Evolutionary conservation across 64 coral and sea anemone species (phyloP), one percentile per base, ranked within the genome.

Genomic region (Porites lutea): DNA sequence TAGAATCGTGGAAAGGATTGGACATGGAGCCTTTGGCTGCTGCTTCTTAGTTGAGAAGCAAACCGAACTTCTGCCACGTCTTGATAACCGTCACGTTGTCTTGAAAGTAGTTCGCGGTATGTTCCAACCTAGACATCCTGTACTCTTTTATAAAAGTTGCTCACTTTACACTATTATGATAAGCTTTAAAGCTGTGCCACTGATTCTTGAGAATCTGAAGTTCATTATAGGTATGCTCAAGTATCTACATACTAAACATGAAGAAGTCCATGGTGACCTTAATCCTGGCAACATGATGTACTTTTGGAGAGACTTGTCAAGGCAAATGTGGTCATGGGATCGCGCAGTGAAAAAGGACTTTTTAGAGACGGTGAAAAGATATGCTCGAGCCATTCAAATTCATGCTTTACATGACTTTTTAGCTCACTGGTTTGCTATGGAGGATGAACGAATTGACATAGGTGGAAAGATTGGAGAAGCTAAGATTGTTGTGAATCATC

Each of bases 401-500:
- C 71, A 73, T 73, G 71, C 10, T 13, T 44, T 73, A 13, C 3
- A 13, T 12, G 71, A 37, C 37, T 73, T 73, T 73, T 46, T 48
- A 73, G 43, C 44, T 10, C 0, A 73, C 2, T 80, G 77, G 77
- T 80, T 80, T 57, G 20, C 51, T 13, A 80, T 58, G 53, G 21
- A 80, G 23, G 52, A 59, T 44, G 51, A 54, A 19, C 77, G 67
- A 13, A 67, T 16, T 44, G 82, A 86, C 37, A 86, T 86, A 67
- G 82, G 82, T 65, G 82, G 82, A 68, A 68, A 86, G 82, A 86
- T 86, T 86, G 82, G 82, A 46, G 82, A 86, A 68, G 8, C 59
- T 48, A 86, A 86, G 61, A 60, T 66, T 60, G 64, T 86, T 86
- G 82, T 86, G 9, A 86, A 86, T 86, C 82, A 71, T 86, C 82